Evolutionary conservation across 1,140 invertebrate species (phyloP).

Genomic region (Drosophila carrolli): DNA sequence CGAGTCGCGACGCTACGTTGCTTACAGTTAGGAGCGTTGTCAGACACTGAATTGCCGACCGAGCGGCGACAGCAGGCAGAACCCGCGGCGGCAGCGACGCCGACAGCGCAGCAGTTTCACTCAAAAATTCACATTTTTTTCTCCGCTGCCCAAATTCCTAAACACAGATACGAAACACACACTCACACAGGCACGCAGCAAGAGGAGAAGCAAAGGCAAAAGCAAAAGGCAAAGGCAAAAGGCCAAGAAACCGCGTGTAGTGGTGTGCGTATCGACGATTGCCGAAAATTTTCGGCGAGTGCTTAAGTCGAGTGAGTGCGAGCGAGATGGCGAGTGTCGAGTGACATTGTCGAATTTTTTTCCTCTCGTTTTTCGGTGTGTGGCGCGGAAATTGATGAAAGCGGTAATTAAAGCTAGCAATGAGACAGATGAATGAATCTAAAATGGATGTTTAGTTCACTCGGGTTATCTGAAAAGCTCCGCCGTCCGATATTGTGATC

Average conservation of each 20-base stretch:
- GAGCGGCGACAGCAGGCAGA: slow-evolving; percentile 28
- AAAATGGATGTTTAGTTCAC: slow-evolving; percentile 31
- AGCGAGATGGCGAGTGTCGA: slow-evolving; percentile 13
- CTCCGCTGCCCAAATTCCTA: slow-evolving; percentile 64
- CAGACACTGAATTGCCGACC: slow-evolving; percentile 60
- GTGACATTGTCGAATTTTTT: slow-evolving; percentile 26
- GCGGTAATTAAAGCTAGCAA: slow-evolving; percentile 25
- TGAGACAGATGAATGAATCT: slow-evolving; percentile 15
- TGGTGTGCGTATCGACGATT: slow-evolving; percentile 39
- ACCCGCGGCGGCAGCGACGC: slow-evolving; percentile 6
- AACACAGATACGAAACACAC: slow-evolving; percentile 19
- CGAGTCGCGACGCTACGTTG: slow-evolving; percentile 58
- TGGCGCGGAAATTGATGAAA: slow-evolving; percentile 37
- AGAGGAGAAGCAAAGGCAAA: slow-evolving; percentile 13
- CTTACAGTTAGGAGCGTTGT: slow-evolving; percentile 76
- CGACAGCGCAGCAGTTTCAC: slow-evolving; percentile 49
- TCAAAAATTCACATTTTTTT: slow-evolving; percentile 42
- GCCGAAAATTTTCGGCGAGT: slow-evolving; percentile 49
- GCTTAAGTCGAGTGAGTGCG: slow-evolving; percentile 11
- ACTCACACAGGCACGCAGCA: slow-evolving; percentile 1
- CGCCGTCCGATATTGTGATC: background rate
- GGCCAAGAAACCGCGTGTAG: slow-evolving; percentile 17
- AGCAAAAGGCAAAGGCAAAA: slow-evolving; percentile 4
- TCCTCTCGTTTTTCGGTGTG: slow-evolving; percentile 14
- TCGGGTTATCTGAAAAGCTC: slow-evolving; percentile 4